These are phyloP conservation scores for Cyclophora punctaria DNA, from an alignment of 2,888 invertebrate genomes.

Conservation along the genomic window DNA sequence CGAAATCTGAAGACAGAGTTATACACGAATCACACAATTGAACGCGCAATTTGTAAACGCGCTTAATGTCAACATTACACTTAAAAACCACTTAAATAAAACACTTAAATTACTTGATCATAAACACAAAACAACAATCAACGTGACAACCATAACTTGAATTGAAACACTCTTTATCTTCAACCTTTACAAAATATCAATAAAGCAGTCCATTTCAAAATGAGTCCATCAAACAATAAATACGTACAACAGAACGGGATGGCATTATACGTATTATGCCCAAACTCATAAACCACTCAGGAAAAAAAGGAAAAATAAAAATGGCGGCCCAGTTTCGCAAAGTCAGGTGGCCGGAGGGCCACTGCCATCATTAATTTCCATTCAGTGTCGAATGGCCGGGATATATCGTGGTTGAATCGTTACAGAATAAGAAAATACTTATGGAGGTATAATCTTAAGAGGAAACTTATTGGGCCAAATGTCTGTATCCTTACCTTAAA, in stretches of 20 bases:
- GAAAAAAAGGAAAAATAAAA: slow-evolving; percentile 39
- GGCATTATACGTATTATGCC: slow-evolving; percentile 35
- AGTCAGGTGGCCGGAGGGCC: slow-evolving; percentile 55
- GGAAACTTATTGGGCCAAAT: neutral
- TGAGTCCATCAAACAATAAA: slow-evolving; percentile 20
- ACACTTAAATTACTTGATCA: no score
- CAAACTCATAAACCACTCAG: slow-evolving; percentile 41
- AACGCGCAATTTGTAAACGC: no score
- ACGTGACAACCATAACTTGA: no score
- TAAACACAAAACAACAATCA: no score
- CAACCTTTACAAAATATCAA: neutral
- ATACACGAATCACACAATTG: no score
- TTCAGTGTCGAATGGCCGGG: slow-evolving; percentile 44
- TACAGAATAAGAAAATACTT: slow-evolving; percentile 17
- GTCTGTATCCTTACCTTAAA: neutral
- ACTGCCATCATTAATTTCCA: slow-evolving; percentile 65
- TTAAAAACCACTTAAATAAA: no score
- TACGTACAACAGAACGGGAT: slow-evolving; percentile 19
- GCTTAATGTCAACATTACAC: no score
- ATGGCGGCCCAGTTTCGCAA: slow-evolving; percentile 47
- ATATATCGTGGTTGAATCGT: slow-evolving; percentile 21
- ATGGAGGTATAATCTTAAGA: slow-evolving; percentile 15
- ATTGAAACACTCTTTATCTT: neutral
- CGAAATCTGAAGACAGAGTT: no score
- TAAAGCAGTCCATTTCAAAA: slow-evolving; percentile 11